Conservation (phyloP, 2,113 vertebrate species). For the Dicentrarchus labrax region DNA sequence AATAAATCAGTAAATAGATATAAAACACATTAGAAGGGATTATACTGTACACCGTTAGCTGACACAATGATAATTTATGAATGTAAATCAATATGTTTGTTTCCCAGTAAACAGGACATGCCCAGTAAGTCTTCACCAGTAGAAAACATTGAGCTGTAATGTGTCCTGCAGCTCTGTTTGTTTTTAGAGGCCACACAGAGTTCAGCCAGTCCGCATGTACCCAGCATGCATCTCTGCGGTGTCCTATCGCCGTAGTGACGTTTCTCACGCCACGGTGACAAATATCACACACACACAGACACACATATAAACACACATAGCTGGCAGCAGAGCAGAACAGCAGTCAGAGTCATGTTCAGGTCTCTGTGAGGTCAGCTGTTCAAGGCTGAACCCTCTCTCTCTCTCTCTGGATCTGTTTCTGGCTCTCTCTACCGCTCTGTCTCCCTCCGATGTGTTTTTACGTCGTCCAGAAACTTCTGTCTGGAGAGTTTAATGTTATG, state of each 20-base stretch:
- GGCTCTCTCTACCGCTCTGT: neutral
- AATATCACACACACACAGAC: slow-evolving; percentile 74
- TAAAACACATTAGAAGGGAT: neutral
- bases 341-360: slow-evolving; percentile 68
- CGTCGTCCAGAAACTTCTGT: neutral
- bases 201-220: slow-evolving; percentile 62
- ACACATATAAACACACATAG: slow-evolving; percentile 45
- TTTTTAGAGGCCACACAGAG: slow-evolving; percentile 58
- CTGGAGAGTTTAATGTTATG: neutral
- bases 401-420: neutral
- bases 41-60: neutral
- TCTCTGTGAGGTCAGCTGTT: slow-evolving; percentile 66
- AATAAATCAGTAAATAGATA: neutral
- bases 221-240: slow-evolving; percentile 71
- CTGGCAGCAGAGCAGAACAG: slow-evolving; percentile 60
- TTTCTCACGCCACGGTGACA: slow-evolving; percentile 73
- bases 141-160: neutral
- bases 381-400: neutral
- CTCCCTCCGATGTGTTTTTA: neutral
- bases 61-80: neutral
- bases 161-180: slow-evolving; percentile 49
- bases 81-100: neutral
- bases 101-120: neutral
- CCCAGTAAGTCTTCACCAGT: neutral
- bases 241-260: slow-evolving; percentile 72